These are phyloP conservation scores for Eubasilissa regina DNA, from an alignment of 1,140 invertebrate genomes.

Conservation along the genomic window DNA sequence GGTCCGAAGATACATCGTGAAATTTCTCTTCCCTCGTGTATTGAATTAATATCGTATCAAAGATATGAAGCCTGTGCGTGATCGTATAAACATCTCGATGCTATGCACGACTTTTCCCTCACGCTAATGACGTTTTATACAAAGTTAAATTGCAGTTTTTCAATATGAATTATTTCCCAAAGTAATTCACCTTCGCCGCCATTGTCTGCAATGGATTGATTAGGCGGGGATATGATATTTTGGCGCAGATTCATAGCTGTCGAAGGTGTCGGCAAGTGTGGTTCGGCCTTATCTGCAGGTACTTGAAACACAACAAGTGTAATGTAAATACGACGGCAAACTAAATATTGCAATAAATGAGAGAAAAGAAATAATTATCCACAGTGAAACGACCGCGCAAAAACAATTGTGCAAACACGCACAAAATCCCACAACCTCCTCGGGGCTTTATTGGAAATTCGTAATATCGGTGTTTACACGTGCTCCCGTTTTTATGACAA, in stretches of 20 bases:
- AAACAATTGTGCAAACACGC: conserved; percentile 52
- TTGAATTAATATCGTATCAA: too few relatives aligned
- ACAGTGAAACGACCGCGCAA: conserved; percentile 56
- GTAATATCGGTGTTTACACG: conserved; percentile 48
- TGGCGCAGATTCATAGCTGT: conserved; percentile 41
- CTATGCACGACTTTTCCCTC: too few relatives aligned
- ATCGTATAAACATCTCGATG: too few relatives aligned
- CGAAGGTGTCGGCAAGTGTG: conserved; percentile 50
- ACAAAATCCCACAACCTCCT: conserved; percentile 29
- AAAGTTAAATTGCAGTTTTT: too few relatives aligned
- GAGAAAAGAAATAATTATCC: conserved; percentile 53
- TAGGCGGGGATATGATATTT: conserved; percentile 30
- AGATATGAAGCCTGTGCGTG: too few relatives aligned
- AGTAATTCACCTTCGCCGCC: too few relatives aligned
- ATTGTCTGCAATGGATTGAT: conserved; percentile 24
- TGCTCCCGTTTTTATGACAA: conserved; percentile 44
- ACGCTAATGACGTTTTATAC: too few relatives aligned
- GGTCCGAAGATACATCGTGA: too few relatives aligned
- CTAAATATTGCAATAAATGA: conserved; percentile 58
- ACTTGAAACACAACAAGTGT: conserved; percentile 60
- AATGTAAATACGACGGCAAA: conserved; percentile 59
- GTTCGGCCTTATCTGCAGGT: conserved; percentile 55
- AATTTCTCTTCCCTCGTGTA: too few relatives aligned
- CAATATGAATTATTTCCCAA: too few relatives aligned
- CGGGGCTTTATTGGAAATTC: conserved; percentile 36